Evolutionary conservation across 2,888 invertebrate genomes (phyloP), one percentile per base, ranked within the genome.

Genomic region (Athalia rosae): DNA sequence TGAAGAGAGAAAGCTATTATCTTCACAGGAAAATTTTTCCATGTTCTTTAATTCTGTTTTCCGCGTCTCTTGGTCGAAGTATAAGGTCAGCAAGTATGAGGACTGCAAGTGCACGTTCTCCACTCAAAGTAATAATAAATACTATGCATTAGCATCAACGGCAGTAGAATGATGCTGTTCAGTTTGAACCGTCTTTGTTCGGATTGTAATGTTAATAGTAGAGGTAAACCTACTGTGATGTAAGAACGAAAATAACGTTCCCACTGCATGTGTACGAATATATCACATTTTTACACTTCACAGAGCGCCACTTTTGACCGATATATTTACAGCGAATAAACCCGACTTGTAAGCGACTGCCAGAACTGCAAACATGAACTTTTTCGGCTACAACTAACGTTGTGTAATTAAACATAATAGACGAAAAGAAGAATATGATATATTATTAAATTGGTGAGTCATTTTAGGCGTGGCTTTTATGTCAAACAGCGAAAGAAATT

Each of bases 381-480:
- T 28, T 3, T 58, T 43, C 4, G 13, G 7, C 58, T 15, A 45
- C 58, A 71, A 45, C 45, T 43, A 41, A 45, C 8, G n/a, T 64
- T n/a, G 9, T 28, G 15, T 41, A 43, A 28, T 69, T 47, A 41
- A 64, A 28, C 28, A 47, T 47, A n/a, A 47, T 4, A n/a, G 41
- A 61, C 41, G 7, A 13, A n/a, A 47, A n/a, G 45, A 45, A 13
- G 58, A 71, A 13, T 45, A n/a, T 7, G 9, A 13, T 9, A 28
- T 63, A 5, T 45, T 58, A 58, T 71, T 5, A 58, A 71, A 71
- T 71, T 45, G 58, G 13, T 71, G 58, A 71, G 45, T 71, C 15
- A 71, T 45, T 45, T 45, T 71, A 71, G 71, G 71, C 71, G 71
- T 45, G 71, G 71, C 58, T 58, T 58, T 45, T 58, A 8, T 58